Percentiles rank a stretch among this genome's conserved stretches.
Conservation (phyloP, 2,113 vertebrate species). For the Lanius collurio region DNA sequence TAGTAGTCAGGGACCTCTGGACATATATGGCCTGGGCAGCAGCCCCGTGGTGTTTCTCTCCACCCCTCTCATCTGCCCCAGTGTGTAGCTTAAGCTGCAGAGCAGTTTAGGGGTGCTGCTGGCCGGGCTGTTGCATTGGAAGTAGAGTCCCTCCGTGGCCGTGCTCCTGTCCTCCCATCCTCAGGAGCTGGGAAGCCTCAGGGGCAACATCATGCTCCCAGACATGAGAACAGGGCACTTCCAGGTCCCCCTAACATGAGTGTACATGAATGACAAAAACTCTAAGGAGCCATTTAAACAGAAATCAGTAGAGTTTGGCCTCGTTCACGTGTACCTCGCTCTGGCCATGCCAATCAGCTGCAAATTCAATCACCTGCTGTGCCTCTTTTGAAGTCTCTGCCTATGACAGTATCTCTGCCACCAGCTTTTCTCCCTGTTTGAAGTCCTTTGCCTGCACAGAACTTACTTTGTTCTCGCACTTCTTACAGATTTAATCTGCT, state of each 20-base stretch:
- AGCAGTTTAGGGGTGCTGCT: background rate
- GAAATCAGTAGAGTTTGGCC: background rate
- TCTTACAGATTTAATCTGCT: conserved; percentile 27
- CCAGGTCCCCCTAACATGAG: fast-evolving
- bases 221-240: background rate
- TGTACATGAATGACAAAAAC: fast-evolving
- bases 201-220: fast-evolving
- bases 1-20: background rate
- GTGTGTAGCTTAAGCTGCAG: background rate
- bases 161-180: background rate
- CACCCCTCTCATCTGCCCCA: background rate
- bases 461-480: conserved; percentile 1
- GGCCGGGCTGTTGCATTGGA: fast-evolving
- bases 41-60: background rate
- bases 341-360: fast-evolving
- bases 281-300: background rate
- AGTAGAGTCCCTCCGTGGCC: fast-evolving
- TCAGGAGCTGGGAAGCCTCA: background rate
- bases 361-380: background rate
- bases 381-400: background rate
- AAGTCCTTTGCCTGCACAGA: background rate
- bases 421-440: background rate
- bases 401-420: background rate
- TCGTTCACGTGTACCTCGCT: fast-evolving
- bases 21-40: background rate